These are phyloP conservation scores for Amphipoea oculea DNA, from an alignment of 2,888 invertebrate species.

Conservation along the genomic window DNA sequence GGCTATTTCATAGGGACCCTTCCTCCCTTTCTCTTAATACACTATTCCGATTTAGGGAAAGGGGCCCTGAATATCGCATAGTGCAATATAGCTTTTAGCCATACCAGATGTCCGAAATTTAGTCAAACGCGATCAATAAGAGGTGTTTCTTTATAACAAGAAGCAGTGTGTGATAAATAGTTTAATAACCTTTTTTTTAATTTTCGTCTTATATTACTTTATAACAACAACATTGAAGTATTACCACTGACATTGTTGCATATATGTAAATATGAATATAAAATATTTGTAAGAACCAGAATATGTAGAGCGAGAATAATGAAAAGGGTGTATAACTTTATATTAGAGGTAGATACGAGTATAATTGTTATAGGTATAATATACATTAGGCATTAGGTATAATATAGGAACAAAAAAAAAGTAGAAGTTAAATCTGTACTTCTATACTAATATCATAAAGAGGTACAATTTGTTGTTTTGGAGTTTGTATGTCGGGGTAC, in stretches of 20 bases:
- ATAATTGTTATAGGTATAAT: slow-evolving; percentile 12
- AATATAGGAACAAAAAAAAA: neutral
- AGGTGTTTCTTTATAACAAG: neutral
- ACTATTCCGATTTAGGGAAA: neutral
- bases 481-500: neutral
- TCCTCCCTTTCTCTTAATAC: neutral
- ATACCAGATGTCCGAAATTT: neutral
- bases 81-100: neutral
- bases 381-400: neutral
- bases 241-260: slow-evolving; percentile 23
- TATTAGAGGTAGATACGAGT: neutral
- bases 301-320: neutral
- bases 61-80: too few relatives aligned
- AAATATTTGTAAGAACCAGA: slow-evolving; percentile 5
- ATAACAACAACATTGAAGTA: slow-evolving; percentile 13
- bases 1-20: neutral
- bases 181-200: neutral
- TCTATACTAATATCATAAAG: neutral
- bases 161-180: slow-evolving; percentile 32
- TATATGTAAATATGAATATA: slow-evolving; percentile 22
- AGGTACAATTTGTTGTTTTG: neutral
- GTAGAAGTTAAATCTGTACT: neutral
- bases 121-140: slow-evolving; percentile 13
- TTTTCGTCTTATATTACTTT: neutral
- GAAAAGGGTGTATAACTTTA: neutral